These are phyloP conservation scores for Mimachlamys varia DNA, from an alignment of 2,888 invertebrate genomes.

Conservation along the genomic window DNA sequence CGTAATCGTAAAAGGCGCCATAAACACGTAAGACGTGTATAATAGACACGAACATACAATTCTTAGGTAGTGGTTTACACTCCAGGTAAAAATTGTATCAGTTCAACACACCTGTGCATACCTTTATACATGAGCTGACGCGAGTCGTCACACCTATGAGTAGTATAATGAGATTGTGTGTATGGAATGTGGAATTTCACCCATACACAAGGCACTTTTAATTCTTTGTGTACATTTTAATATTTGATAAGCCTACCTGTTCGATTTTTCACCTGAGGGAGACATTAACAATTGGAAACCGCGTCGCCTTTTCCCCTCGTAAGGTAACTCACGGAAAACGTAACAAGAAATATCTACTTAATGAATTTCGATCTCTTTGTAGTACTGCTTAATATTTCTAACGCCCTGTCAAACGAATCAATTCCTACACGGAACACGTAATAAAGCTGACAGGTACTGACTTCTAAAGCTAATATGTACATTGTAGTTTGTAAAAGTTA, in stretches of 20 bases:
- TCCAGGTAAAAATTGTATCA: neutral
- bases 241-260: slow-evolving; percentile 33
- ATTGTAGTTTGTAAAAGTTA: neutral
- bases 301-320: neutral
- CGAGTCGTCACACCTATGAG: neutral
- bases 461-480: neutral
- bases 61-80: neutral
- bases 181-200: neutral
- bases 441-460: neutral
- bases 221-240: neutral
- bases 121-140: neutral
- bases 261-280: slow-evolving; percentile 29
- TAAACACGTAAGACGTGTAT: neutral
- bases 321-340: neutral
- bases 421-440: neutral
- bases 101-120: neutral
- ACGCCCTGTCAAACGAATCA: neutral
- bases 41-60: neutral
- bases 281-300: neutral
- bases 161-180: neutral
- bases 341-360: neutral
- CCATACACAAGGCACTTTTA: slow-evolving; percentile 11
- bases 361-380: neutral
- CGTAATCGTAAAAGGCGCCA: neutral
- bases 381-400: neutral